phyloP scores from a whole-genome alignment of 2,888 invertebrate genomes.

The Entomobrya proxima region DNA sequence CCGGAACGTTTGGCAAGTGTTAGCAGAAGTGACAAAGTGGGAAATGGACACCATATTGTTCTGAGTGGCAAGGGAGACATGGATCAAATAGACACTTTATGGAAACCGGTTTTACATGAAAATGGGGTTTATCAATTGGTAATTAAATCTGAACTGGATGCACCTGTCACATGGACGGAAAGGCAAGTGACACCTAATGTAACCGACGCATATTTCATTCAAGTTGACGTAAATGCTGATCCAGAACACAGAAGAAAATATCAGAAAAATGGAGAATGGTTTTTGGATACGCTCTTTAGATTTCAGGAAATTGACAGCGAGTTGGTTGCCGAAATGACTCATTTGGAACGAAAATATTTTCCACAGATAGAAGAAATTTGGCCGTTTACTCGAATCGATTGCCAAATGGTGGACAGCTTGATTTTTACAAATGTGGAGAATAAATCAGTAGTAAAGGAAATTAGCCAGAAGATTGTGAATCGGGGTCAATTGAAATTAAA shows the following conservation, averaged over 20 bases:
- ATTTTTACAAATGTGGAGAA: background rate
- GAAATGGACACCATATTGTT: background rate
- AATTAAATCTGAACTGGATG: background rate
- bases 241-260: background rate
- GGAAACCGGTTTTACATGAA: no score
- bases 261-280: conserved; percentile 2
- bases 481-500: background rate
- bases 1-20: background rate
- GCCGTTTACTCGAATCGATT: background rate
- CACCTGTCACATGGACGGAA: background rate
- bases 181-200: background rate
- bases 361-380: background rate
- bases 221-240: conserved; percentile 2
- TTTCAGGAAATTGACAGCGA: background rate
- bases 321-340: background rate
- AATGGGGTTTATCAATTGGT: background rate
- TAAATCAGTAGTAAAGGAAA: no score
- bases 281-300: conserved; percentile 10
- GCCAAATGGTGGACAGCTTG: background rate
- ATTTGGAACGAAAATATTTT: background rate
- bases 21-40: background rate
- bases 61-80: background rate
- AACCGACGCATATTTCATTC: background rate
- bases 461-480: background rate
- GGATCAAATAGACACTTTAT: no score